Percentiles rank a stretch among this genome's conserved stretches.
phyloP scores from a whole-genome alignment of 2,888 invertebrate species.

The Lasioglossum pauxillum region DNA sequence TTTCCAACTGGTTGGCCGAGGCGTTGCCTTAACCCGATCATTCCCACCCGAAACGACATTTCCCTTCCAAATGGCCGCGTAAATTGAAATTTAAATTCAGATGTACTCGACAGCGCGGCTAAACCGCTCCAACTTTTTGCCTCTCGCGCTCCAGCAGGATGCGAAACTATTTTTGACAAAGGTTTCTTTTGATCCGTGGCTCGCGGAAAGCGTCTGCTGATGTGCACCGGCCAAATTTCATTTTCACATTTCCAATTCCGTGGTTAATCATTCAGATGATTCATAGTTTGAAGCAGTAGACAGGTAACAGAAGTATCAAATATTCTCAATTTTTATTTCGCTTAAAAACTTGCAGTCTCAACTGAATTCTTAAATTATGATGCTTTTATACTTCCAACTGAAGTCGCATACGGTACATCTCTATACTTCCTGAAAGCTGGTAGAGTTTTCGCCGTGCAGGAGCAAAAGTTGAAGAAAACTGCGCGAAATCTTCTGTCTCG shows the following conservation, averaged over 20 bases:
- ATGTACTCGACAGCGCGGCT: not conserved
- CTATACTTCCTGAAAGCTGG: not conserved
- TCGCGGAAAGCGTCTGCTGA: not conserved
- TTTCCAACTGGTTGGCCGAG: not conserved
- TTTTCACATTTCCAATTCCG: no score
- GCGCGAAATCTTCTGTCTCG: not conserved
- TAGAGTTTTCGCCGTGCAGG: not conserved
- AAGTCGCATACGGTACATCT: not conserved
- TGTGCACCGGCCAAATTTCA: no score
- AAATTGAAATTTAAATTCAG: constrained; percentile 18
- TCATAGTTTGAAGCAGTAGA: no score
- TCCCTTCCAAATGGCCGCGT: constrained; percentile 23
- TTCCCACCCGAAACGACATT: constrained; percentile 31
- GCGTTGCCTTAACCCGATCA: constrained; percentile 14
- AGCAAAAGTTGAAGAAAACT: not conserved
- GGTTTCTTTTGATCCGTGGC: not conserved
- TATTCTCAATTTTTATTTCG: no score
- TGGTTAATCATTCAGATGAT: no score
- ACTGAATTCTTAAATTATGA: not conserved
- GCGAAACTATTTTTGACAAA: not conserved
- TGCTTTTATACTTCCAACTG: not conserved
- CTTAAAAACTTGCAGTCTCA: no score
- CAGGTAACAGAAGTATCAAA: no score
- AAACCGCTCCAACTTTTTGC: not conserved
- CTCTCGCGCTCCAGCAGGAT: not conserved